Base-by-base conservation (phyloP, 2,797 vertebrate species). In the Microctenopoma steveboyesi region DNA sequence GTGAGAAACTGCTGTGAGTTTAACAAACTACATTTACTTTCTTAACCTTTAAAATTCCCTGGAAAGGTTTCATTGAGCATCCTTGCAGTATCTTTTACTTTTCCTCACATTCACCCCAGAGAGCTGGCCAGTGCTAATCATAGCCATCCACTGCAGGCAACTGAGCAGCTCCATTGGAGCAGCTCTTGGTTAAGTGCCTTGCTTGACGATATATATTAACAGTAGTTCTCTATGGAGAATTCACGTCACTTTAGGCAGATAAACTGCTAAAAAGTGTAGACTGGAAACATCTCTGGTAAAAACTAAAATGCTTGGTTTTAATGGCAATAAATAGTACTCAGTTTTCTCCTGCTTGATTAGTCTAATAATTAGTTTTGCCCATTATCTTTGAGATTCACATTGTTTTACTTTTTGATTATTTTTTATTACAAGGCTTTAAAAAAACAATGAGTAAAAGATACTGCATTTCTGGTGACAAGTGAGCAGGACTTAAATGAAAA, bases 1-100 rank as follows among this genome's bases (percentile, higher is more conserved):
- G 96, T 98, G 90, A 93, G 93, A 82, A 42, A 55, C 65, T 66
- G 67, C 64, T 81, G 79, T 59, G 72, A 77, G 85, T 84, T 82
- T 79, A 79, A 84, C 73, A 84, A 81, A 76, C 70, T 64, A 58
- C 57, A 14, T 70, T 69, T 81, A 77, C 53, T 76, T 76, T 71
- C 79, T 77, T 35, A 75, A 79, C 72, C 64, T 85, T 72, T 67
- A 69, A n/a, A 65, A 85, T 67, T 83, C 86, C 86, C 74, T 68
- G 54, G 72, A 79, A 84, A 74, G 70, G 61, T 64, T 84, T 84
- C 50, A 47, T 58, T 72, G 60, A 76, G 63, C 66, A 63, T 82
- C 49, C 46, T 64, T n/a, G 12, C 57, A 22, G 50, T 73, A 55
- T 42, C 55, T 39, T 76, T 70, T 72, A 43, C 30, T 74, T 75